phyloP scores from a whole-genome alignment of 1,140 invertebrate species.

The Mycetomoellerius zeteki region DNA sequence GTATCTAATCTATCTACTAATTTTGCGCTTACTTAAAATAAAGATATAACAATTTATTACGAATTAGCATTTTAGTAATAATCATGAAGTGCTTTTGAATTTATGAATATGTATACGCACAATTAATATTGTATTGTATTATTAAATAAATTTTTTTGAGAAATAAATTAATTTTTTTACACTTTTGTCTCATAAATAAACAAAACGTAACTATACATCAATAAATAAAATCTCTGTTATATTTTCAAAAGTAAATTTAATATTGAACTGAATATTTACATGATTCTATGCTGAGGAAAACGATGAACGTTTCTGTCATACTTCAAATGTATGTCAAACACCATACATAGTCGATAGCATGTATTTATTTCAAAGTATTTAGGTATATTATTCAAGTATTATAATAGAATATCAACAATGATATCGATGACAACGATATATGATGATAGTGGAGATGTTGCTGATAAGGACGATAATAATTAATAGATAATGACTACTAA shows the following conservation, averaged over 20 bases:
- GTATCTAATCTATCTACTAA: neutral
- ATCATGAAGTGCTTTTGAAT: neutral
- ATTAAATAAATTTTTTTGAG: neutral
- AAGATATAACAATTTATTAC: neutral
- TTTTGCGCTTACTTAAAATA: neutral
- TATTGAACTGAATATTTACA: constrained; percentile 8
- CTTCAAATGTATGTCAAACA: constrained; percentile 26
- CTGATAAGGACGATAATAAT: constrained; percentile 56
- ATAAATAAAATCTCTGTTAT: neutral
- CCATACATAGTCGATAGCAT: constrained; percentile 4
- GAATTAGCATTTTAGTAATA: neutral
- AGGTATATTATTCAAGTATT: constrained; percentile 2
- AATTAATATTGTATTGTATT: neutral
- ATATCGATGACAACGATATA: constrained; percentile 40
- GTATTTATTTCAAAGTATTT: constrained; percentile 12
- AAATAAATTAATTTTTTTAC: neutral
- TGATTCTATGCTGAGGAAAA: neutral
- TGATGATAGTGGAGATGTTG: constrained; percentile 50
- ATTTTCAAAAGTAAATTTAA: neutral
- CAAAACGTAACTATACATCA: neutral
- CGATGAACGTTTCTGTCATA: neutral
- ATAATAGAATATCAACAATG: constrained; percentile 24
- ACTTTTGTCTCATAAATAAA: neutral
- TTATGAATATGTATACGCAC: neutral
- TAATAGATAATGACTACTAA: constrained; percentile 50